Base-by-base conservation (phyloP, 2,888 invertebrate species). In the Athalia rosae region DNA sequence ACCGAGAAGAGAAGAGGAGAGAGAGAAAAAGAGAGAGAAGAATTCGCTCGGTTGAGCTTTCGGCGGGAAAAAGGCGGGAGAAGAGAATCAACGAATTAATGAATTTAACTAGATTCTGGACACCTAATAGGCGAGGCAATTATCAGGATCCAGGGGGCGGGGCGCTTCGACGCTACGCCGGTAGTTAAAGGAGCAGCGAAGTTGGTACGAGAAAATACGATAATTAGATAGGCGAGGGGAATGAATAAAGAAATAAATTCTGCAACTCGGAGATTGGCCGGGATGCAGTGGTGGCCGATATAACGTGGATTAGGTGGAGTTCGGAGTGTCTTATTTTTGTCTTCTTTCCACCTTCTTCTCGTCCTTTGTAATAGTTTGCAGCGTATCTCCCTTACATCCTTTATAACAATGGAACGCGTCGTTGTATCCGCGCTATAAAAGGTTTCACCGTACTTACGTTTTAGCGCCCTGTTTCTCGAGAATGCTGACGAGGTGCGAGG, bases 191-290 rank as follows among this genome's bases (percentile, higher is more conserved):
- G 43, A 59, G 58, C 41, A 28, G 47, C 45, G 50, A 45, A 73
- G 59, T 47, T 45, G 73, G 15, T 59, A 15, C 11, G 59, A 59
- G 58, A 59, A 59, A 59, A 73, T 73, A 73, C 59, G 45, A 73
- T 59, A 47, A 59, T 73, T 73, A 73, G 59, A 59, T 73, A 73
- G 59, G 28, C 28, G 13, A 47, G n/a, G n/a, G n/a, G n/a, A n/a
- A n/a, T n/a, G n/a, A n/a, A n/a, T n/a, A 45, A 59, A 58, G 73
- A 73, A 69, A 73, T 73, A 73, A 73, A 73, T 73, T 73, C 59
- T 28, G 59, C 0, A n/a, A 73, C 73, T 73, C 15, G 15, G 73
- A 73, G 73, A 73, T 73, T 58, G 73, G 58, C 73, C 47, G 59
- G 73, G 59, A 59, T 73, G 73, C 73, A 59, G 73, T 13, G 59